Base-by-base conservation (phyloP, 92 coral and sea anemone genomes). In the Phenganax stokvisi region DNA sequence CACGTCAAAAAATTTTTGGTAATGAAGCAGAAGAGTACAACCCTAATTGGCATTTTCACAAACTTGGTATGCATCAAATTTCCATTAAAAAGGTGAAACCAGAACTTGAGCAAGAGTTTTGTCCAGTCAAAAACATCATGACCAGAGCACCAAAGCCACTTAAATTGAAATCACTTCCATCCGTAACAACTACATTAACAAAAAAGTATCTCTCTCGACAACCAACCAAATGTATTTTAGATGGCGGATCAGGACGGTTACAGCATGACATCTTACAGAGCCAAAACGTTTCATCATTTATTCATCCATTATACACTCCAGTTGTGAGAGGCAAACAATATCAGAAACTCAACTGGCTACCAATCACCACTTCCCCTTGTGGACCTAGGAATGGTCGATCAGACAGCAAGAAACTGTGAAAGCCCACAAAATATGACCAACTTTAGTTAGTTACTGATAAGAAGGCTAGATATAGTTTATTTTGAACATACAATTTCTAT, bases 331-430 rank as follows among this genome's bases (percentile, higher is more conserved):
- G 53, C 9, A 20, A 53, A 51, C 67, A 64, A 69, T 27, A 63
- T 0, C 72, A 79, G 63, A 79, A 79, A 65, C 87, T 96, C 62
- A 93, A 96, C 82, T 96, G 99, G 99, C 86, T 92, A 12, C 99
- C 99, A 0, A 96, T 96, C n/a, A 94, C 98, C 4, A 92, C 89
- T 65, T 87, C 96, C 63, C 47, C 74, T n/a, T 62, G 74, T 8
- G 25, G 63, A 9, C 62, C 72, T 25, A 17, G 63, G 30, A 63
- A 9, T 31, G 68, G 80, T 67, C 53, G 51, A 10, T 51, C 83
- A 79, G 71, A 17, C 10, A n/a, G 20, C 58, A 10, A 7, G 29
- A 13, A 30, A 75, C 3, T 17, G 53, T 69, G 71, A 65, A 17
- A 5, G 47, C 3, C 47, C 47, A 37, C 47, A 37, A 37, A 37